A percentile compares a stretch with the other conserved stretches of the same genome.
phyloP scores from a whole-genome alignment of 2,797 vertebrate species.

The Buphagus erythrorhynchus region DNA sequence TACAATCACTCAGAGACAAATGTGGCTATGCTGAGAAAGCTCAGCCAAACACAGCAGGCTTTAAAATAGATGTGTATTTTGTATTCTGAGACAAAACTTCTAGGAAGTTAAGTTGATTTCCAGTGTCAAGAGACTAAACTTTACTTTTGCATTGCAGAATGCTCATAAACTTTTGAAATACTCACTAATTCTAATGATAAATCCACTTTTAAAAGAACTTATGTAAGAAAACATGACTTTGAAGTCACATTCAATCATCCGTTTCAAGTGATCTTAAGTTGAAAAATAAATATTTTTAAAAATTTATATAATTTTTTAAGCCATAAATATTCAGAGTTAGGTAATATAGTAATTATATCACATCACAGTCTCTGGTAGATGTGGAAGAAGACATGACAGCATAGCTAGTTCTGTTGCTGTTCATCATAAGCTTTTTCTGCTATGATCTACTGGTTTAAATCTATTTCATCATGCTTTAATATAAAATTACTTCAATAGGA shows the following conservation, averaged over 20 bases:
- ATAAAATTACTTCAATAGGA: not conserved
- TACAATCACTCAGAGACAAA: not conserved
- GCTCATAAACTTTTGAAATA: not conserved
- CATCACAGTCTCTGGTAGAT: not conserved
- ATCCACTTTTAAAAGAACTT: not conserved
- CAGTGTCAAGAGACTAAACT: not conserved
- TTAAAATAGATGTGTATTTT: not conserved
- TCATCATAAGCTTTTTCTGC: not conserved
- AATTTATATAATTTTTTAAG: not conserved
- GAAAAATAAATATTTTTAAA: fast-evolving
- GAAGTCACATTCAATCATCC: not conserved
- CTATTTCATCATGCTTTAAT: not conserved
- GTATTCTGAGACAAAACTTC: not conserved
- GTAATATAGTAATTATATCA: not conserved
- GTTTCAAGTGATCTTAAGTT: not conserved
- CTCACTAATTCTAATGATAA: not conserved
- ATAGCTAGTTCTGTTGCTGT: not conserved
- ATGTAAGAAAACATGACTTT: not conserved
- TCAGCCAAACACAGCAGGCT: not conserved
- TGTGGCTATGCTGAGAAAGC: not conserved
- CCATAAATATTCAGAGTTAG: not conserved
- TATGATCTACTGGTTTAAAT: not conserved
- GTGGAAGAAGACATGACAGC: not conserved
- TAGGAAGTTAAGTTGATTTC: not conserved
- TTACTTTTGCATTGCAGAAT: not conserved